A percentile compares a stretch with the other conserved stretches of the same genome.
These are phyloP conservation scores for Palaemon carinicauda DNA, from an alignment of 1,140 invertebrate species.

Conservation along the genomic window DNA sequence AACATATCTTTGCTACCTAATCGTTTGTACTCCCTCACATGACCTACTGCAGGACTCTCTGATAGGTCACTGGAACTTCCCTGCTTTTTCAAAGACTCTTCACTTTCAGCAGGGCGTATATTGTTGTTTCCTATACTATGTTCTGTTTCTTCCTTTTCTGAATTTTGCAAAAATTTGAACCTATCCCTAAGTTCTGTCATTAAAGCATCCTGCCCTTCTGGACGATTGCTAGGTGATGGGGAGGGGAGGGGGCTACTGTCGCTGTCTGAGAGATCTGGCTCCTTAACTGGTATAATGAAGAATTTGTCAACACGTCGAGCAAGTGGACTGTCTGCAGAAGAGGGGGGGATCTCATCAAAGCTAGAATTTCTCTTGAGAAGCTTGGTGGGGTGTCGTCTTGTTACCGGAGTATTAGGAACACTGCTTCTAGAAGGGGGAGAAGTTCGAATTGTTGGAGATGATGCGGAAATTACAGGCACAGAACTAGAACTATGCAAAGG, in stretches of 20 bases:
- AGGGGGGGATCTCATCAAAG: conserved; percentile 58
- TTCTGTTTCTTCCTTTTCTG: background rate
- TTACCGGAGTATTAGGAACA: conserved; percentile 42
- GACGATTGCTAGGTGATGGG: background rate
- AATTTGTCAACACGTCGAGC: conserved; percentile 40
- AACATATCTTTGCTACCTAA: background rate
- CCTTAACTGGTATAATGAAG: conserved; percentile 58
- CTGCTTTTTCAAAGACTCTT: background rate
- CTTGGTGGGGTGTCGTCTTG: conserved; percentile 30
- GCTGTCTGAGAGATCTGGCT: background rate
- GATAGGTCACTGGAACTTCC: background rate
- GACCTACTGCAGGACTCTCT: background rate
- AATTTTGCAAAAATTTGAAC: background rate
- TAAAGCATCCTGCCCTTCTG: background rate
- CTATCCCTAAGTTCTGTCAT: background rate
- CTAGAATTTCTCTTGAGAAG: conserved; percentile 46
- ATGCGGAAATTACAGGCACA: background rate
- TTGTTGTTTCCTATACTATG: background rate
- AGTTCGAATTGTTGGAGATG: background rate
- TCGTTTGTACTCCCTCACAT: background rate
- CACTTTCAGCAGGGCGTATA: background rate
- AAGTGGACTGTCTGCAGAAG: conserved; percentile 46
- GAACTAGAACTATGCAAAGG: background rate
- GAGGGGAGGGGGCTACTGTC: background rate
- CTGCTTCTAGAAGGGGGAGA: conserved; percentile 14